Evolutionary conservation across 2,888 invertebrate species (phyloP), one percentile per base, ranked within the genome.

Genomic region (Pseudococcus jackbeardsleyi): DNA sequence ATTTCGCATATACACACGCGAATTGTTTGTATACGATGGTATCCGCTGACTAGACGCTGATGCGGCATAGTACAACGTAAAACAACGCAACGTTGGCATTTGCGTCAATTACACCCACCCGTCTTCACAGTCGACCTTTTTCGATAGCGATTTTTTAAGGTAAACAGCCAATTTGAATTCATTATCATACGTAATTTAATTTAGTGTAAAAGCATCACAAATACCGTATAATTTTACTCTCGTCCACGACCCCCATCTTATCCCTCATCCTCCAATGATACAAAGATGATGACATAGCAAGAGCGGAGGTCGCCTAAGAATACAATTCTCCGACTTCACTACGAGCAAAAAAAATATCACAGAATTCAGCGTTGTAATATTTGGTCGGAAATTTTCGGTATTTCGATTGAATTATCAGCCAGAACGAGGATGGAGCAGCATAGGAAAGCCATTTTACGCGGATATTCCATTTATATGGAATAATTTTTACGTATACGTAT

Each of bases 181-280:
- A 86, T 86, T 86, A 86, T 46, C 86, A 86, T 86, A 68, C 68
- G 46, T 86, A 86, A 86, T 86, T 86, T 86, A 86, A 86, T 86
- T 64, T 86, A 68, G 68, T 86, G 64, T 86, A 86, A 86, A 86
- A 86, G 86, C 86, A 68, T 46, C 64, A 59, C 50, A 85, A 64
- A 82, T 82, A 82, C 79, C 33, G 46, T 46, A 42, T 82, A 42
- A 82, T 46, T 82, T 33, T 82, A 82, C 79, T 15, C 46, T n/a
- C 17, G 77, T 64, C 64, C 64, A n/a, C n/a, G 64, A 64, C 9
- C 7, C 19, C 59, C 22, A 22, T 8, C 22, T 64, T 64, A 42
- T 42, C 9, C 42, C 64, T 19, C 12, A 11, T 64, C 22, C 22
- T 19, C 19, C 59, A n/a, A n/a, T n/a, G 64, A 19, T 19, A 64